Base-by-base conservation (phyloP, 2,888 invertebrate genomes). In the Rhamnusium bicolor region DNA sequence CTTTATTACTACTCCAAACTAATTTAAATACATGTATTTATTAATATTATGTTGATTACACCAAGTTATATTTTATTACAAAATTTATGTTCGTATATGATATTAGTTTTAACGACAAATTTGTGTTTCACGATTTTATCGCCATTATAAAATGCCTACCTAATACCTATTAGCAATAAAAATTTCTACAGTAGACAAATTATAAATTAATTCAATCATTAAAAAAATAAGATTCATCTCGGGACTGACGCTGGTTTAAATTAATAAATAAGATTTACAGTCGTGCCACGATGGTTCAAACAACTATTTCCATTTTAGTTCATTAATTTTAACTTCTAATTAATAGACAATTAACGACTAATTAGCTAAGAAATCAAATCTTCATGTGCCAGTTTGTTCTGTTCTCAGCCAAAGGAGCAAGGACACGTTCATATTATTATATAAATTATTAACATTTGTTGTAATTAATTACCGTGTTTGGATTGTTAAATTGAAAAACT, bases 321-420 rank as follows among this genome's bases (percentile, higher is more conserved):
- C 66, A 79, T 78, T 74, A 79, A 75, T 77, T 73, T 69, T 69
- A 62, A 58, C 62, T 73, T 72, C 72, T 77, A 82, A 80, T 81
- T 78, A 81, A 79, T 77, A 76, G 69, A 71, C 79, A 81, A 82
- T 82, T 80, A 81, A 79, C 76, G 61, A 71, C 79, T 82, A 82
- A 83, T 83, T 83, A 83, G 81, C 78, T 75, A 75, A 77, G 77
- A 79, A 78, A 73, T 78, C 68, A 71, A 75, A 76, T 77, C 71
- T 72, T 27, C 32, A 46, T 46, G 60, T 68, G 27, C 46, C 46
- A 46, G 46, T 61, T 61, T 61, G 5, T 61, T 61, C 58, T 29
- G 40, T 46, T 54, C 54, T 16, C 61, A 61, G 18, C 61, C 49
- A 16, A 62, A 61, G 51, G 54, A 69, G 49, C 67, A 71, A 76